Base-by-base conservation (phyloP, 2,113 vertebrate genomes). In the Chaenocephalus aceratus region DNA sequence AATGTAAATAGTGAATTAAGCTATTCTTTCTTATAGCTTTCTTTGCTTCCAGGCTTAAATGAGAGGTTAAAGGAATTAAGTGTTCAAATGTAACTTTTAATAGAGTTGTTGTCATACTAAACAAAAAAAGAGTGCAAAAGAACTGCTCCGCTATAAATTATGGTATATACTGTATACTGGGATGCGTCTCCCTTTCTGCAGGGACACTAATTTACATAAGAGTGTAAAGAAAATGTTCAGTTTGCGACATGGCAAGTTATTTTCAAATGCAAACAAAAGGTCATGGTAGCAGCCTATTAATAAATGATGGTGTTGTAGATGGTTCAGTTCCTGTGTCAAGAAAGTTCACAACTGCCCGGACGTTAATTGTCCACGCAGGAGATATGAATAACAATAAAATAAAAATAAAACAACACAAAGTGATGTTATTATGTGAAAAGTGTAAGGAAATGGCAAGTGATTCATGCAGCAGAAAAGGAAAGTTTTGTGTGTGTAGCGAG, bases 261-360 rank as follows among this genome's bases (percentile, higher is more conserved):
- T 78, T 72, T 46, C 10, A 2, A 36, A 52, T 23, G 30, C 36
- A 67, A 75, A 62, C 18, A 64, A 52, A 45, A 57, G 16, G 59
- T 63, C 16, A 11, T 45, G 18, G 45, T 26, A 13, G 18, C 9
- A 6, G 45, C 10, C 41, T 77, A 75, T 70, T 49, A 76, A 66
- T 34, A 75, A 66, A 72, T 61, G 23, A 77, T 52, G 14, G 74
- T 61, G 67, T 36, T 52, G 13, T 41, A 56, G 34, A 26, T 23
- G 58, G 41, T 54, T 75, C 49, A 49, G 23, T 26, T 65, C 62
- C 34, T n/a, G 18, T n/a, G 65, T 68, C 57, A 6, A 59, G 56
- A 59, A 21, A 14, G 2, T 61, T 71, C 52, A 72, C 3, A 49
- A 36, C 23, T 56, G 74, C 6, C 14, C 21, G 51, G 74, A 75